Percentiles rank a stretch among this genome's conserved stretches.
These are phyloP conservation scores for Caenorhabditis uteleia DNA, from an alignment of 2,888 invertebrate species.

Conservation along the genomic window DNA sequence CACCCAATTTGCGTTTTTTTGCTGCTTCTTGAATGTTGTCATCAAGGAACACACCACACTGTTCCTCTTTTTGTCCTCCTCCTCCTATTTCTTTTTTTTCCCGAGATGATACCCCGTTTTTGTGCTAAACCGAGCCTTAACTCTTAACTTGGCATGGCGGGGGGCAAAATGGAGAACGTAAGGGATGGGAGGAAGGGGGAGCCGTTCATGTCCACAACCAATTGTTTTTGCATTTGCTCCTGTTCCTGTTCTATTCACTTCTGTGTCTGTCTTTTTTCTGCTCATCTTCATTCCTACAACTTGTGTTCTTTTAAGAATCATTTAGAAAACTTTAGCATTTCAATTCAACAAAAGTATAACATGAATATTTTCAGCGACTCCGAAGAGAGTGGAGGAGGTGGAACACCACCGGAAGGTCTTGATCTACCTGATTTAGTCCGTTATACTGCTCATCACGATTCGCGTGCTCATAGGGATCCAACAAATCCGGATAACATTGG, in stretches of 20 bases:
- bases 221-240: conserved; percentile 40
- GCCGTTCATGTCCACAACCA: conserved; percentile 39
- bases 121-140: conserved; percentile 17
- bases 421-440: conserved; percentile 35
- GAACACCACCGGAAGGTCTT: conserved; percentile 32
- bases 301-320: background rate
- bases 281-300: background rate
- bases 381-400: conserved; percentile 41
- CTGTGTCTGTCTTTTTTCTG: conserved; percentile 9
- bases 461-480: conserved; percentile 28
- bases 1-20: no score
- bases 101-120: conserved; percentile 18
- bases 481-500: conserved; percentile 27
- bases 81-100: no score
- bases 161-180: background rate
- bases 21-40: no score
- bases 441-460: conserved; percentile 33
- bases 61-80: no score
- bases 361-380: conserved; percentile 30
- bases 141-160: conserved; percentile 30
- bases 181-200: background rate
- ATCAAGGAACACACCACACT: no score
- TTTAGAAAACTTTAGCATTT: background rate
- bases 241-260: conserved; percentile 27
- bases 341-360: background rate